These are phyloP conservation scores for Linhomoeus sp. DNA, from an alignment of 2,888 invertebrate species.

Conservation along the genomic window DNA sequence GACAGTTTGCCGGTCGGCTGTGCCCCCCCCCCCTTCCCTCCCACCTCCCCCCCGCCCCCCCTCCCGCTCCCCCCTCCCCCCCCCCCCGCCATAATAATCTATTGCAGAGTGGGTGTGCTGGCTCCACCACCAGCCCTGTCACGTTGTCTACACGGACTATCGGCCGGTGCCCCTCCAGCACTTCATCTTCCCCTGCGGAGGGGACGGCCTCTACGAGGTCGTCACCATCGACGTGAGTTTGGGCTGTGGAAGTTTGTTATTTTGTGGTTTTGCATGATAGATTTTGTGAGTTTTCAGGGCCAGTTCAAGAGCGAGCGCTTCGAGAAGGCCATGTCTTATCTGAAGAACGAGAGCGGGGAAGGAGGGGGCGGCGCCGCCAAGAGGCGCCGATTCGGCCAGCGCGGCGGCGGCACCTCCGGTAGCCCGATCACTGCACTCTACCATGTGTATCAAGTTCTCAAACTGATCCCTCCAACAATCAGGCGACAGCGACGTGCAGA, in stretches of 20 bases:
- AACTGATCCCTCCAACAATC: too few relatives aligned
- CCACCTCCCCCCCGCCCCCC: background rate
- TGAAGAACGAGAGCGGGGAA: slow-evolving; percentile 54
- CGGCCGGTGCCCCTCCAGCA: slow-evolving; percentile 93
- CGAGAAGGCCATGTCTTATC: slow-evolving; percentile 78
- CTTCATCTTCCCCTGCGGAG: slow-evolving; percentile 88
- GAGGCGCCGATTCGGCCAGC: slow-evolving; percentile 41
- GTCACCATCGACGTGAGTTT: slow-evolving; percentile 54
- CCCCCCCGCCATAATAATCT: background rate
- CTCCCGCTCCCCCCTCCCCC: too few relatives aligned
- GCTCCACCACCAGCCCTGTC: slow-evolving; percentile 52
- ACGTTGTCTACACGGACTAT: slow-evolving; percentile 96
- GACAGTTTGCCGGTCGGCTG: slow-evolving; percentile 52
- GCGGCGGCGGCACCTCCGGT: slow-evolving; percentile 51
- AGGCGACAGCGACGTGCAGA: slow-evolving; percentile 61
- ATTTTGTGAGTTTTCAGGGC: slow-evolving; percentile 39
- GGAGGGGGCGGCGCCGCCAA: slow-evolving; percentile 66
- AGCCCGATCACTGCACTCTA: too few relatives aligned
- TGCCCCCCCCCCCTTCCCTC: slow-evolving; percentile 7
- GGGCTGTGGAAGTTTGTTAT: background rate
- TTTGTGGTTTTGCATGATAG: slow-evolving; percentile 9
- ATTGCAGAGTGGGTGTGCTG: slow-evolving; percentile 20
- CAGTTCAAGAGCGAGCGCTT: slow-evolving; percentile 93
- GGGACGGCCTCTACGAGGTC: slow-evolving; percentile 77
- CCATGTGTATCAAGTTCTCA: too few relatives aligned